Evolutionary conservation across 1,140 invertebrate species (phyloP).

Genomic region (Gryllus bimaculatus): DNA sequence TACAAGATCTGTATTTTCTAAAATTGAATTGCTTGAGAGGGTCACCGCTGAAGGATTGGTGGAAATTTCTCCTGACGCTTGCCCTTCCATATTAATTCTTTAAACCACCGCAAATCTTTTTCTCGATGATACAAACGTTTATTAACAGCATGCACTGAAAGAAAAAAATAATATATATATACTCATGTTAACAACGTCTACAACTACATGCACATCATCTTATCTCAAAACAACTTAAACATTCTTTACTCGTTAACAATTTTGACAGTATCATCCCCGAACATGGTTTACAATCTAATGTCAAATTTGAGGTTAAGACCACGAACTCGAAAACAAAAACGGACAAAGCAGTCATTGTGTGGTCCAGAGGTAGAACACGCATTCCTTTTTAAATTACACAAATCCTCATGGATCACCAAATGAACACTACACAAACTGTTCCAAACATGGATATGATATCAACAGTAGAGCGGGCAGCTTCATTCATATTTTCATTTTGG

Average conservation of each 20-base stretch:
- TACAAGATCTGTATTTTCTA: neutral
- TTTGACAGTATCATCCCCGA: neutral
- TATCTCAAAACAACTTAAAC: neutral
- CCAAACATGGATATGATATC: neutral
- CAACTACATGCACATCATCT: neutral
- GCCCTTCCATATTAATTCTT: neutral
- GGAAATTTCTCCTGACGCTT: neutral
- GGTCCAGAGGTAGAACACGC: neutral
- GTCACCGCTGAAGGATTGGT: neutral
- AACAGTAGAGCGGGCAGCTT: neutral
- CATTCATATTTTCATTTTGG: slow-evolving; percentile 15
- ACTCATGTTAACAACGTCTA: neutral
- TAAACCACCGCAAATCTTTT: neutral
- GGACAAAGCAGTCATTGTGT: neutral
- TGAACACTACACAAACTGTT: neutral
- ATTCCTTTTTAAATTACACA: neutral
- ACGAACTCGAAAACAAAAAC: neutral
- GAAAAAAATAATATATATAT: neutral
- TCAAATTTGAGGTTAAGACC: neutral
- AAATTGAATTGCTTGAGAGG: neutral
- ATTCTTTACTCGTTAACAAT: neutral
- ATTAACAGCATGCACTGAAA: neutral
- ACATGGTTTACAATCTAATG: neutral
- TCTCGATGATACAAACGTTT: neutral
- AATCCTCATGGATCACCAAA: neutral